Evolutionary conservation across 2,888 invertebrate species (phyloP).

Genomic region (Tetrapedia diversipes): DNA sequence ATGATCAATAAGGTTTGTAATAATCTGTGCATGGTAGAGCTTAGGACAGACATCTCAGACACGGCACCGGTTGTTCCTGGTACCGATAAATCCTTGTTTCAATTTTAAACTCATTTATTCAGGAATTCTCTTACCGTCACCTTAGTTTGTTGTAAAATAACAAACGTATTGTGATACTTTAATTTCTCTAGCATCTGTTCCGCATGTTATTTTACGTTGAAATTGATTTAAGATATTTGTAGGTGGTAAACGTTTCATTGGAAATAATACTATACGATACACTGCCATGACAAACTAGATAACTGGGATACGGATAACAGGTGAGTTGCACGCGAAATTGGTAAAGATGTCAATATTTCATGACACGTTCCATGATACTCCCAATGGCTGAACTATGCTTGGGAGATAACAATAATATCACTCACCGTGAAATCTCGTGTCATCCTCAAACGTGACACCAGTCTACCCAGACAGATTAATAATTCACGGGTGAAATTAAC

Average conservation of each 20-base stretch:
- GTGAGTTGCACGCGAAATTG: constrained; percentile 2
- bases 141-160: background rate
- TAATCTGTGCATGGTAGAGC: constrained; percentile 69
- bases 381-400: constrained; percentile 14
- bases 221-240: background rate
- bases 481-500: background rate
- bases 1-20: constrained; percentile 64
- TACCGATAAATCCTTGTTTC: constrained; percentile 61
- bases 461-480: background rate
- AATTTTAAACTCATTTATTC: constrained; percentile 18
- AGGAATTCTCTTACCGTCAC: background rate
- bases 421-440: constrained; percentile 4
- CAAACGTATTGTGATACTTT: background rate
- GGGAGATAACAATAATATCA: constrained; percentile 9
- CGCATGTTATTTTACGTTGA: background rate
- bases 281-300: constrained; percentile 3
- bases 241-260: background rate
- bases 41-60: constrained; percentile 65
- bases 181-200: background rate
- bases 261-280: background rate
- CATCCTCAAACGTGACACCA: background rate
- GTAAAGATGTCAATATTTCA: constrained; percentile 17
- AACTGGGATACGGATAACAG: constrained; percentile 14
- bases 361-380: constrained; percentile 1
- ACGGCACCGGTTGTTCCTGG: constrained; percentile 76